Conservation (phyloP, 2,113 vertebrate genomes). For the Larimichthys crocea region DNA sequence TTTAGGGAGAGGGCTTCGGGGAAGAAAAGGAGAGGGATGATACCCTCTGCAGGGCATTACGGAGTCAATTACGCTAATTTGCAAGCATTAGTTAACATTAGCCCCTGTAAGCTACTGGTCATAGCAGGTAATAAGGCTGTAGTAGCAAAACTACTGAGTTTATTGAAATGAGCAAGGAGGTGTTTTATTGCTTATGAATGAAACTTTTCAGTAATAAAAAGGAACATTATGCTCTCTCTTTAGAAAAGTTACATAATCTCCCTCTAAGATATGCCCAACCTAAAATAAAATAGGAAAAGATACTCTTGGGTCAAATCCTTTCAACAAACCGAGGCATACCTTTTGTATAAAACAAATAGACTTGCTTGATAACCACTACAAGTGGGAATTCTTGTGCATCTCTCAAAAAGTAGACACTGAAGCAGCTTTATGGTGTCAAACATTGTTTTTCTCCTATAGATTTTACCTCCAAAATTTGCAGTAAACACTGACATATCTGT, state of each 20-base stretch:
- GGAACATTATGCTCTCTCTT: not conserved
- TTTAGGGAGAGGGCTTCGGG: conserved; percentile 86
- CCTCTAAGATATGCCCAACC: not conserved
- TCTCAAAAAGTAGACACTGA: not conserved
- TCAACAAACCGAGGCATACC: not conserved
- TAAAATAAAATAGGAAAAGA: not conserved
- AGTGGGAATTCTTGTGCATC: not conserved
- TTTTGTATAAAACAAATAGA: not conserved
- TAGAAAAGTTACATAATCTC: not conserved
- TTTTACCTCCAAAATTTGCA: not conserved
- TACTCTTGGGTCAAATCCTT: not conserved
- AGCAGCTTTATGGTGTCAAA: not conserved
- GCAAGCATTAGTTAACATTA: not conserved
- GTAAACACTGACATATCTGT: not conserved
- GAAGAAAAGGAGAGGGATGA: not conserved
- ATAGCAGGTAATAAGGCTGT: not conserved
- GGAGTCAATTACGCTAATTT: not conserved
- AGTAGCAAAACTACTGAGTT: not conserved
- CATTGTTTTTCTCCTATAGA: not conserved
- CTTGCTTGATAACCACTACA: not conserved
- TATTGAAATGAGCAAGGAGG: not conserved
- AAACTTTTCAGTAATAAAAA: not conserved
- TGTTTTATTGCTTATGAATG: not conserved
- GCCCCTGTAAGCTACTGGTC: not conserved
- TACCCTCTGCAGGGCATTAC: not conserved